Percentiles rank a stretch among this genome's conserved stretches.
Conservation (phyloP, 2,888 invertebrate genomes). For the Eulithis prunata region DNA sequence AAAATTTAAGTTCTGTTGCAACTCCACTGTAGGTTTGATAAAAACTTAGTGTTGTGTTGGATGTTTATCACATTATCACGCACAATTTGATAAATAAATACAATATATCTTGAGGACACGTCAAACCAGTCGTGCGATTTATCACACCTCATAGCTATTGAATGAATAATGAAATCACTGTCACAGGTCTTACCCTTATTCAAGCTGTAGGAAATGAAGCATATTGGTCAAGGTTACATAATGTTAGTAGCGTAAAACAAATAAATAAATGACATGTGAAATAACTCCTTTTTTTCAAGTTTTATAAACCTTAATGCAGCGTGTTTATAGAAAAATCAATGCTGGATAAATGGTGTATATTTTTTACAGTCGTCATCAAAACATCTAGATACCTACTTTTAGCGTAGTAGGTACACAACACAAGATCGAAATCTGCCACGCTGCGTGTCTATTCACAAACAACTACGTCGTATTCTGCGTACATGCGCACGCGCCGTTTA, state of each 20-base stretch:
- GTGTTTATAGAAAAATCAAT: too few species aligned
- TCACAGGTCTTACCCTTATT: not conserved
- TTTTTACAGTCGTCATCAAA: too few species aligned
- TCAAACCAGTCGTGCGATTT: slow-evolving; percentile 7
- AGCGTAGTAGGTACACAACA: not conserved
- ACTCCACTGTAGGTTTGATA: too few species aligned
- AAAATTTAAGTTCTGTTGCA: too few species aligned
- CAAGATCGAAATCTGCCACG: slow-evolving; percentile 11
- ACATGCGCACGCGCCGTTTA: slow-evolving; percentile 55
- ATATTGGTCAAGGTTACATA: not conserved
- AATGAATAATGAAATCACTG: not conserved
- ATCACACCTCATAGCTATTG: not conserved
- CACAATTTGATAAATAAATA: slow-evolving; percentile 1
- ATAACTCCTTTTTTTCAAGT: too few species aligned
- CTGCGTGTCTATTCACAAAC: slow-evolving; percentile 45
- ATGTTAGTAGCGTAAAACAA: not conserved
- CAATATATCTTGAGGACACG: not conserved
- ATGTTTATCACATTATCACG: not conserved
- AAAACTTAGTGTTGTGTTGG: not conserved
- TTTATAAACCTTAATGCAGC: too few species aligned
- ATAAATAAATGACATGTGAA: not conserved
- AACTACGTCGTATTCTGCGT: slow-evolving; percentile 17
- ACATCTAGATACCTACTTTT: too few species aligned
- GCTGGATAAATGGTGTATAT: too few species aligned
- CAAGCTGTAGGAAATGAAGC: not conserved